Evolutionary conservation across 1,140 invertebrate genomes (phyloP), one percentile per base, ranked within the genome.

Genomic region (Ceratosolen solmsi): DNA sequence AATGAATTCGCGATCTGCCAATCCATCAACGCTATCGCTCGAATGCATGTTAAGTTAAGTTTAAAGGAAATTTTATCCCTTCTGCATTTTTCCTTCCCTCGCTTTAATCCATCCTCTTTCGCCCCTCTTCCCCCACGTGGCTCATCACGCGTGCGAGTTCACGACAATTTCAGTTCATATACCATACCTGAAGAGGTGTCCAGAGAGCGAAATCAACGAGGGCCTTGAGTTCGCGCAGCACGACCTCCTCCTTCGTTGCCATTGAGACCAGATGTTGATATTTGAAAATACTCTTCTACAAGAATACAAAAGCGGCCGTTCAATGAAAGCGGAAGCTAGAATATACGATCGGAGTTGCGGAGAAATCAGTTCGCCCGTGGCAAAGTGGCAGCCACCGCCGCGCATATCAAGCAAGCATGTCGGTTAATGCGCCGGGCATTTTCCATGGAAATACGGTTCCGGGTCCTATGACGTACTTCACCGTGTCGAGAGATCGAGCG

Each of bases 191-290:
- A 27, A 97, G 92, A 1, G 96, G 96, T 1, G 95, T 96, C 83
- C 93, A 94, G 83, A 96, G 93, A 0, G 95, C 95, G 82, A 96
- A 94, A 83, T 97, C 95, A 56, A 97, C 95, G 93, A 97, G 93
- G 87, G 96, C 94, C 92, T 96, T 96, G 72, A 97, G 92, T 90
- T 97, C 96, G 88, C 96, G 96, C 38, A 96, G 88, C n/a, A 96
- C 93, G n/a, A 96, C 93, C 87, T 97, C 96, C 79, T 94, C 94
- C 84, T 95, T 91, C 77, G 93, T 93, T 58, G 93, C 94, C 84
- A 93, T 93, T 56, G 94, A 94, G 80, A 96, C 91, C 73, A 96
- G 90, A 86, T 95, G 94, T 82, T 95, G 94, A 87, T 95, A 96
- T 88, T 95, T 95, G 90, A 95, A 95, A 81, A 96, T 95, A 85